Evolutionary conservation across 1,140 invertebrate genomes (phyloP).

Genomic region (Cherax destructor): DNA sequence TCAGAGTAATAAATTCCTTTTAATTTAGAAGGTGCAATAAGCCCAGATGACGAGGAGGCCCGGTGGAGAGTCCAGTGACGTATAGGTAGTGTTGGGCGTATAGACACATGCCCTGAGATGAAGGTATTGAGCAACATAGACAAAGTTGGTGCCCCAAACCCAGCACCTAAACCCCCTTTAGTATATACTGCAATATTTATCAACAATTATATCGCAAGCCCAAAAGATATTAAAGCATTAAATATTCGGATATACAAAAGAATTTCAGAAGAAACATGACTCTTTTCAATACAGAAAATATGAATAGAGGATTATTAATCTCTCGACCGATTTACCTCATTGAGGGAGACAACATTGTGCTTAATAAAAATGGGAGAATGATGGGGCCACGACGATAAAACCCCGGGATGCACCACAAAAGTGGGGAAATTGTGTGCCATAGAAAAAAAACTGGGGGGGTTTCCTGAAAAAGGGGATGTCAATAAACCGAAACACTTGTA

Average conservation of each 20-base stretch:
- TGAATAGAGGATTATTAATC: too few relatives aligned
- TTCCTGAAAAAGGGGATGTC: background rate
- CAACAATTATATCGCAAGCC: too few relatives aligned
- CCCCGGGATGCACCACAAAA: background rate
- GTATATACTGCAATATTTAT: constrained; percentile 5
- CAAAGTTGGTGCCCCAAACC: background rate
- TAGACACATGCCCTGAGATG: constrained; percentile 29
- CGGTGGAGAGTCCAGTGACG: constrained; percentile 19
- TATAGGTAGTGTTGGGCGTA: constrained; percentile 28
- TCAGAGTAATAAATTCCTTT: background rate
- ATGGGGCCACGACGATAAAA: background rate
- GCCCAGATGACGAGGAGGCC: constrained; percentile 23
- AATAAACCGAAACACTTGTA: too few relatives aligned
- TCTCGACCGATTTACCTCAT: background rate
- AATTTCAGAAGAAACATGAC: too few relatives aligned
- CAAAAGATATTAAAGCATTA: too few relatives aligned
- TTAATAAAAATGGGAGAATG: background rate
- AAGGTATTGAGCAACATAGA: background rate
- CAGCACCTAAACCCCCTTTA: background rate
- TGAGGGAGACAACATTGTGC: constrained; percentile 8
- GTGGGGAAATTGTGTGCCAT: constrained; percentile 1
- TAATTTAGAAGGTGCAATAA: constrained; percentile 38
- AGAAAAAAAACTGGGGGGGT: constrained; percentile 2
- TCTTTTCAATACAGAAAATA: too few relatives aligned
- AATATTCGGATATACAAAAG: too few relatives aligned